phyloP scores from a whole-genome alignment of 2,797 vertebrate genomes.

The Hafferia zeledoni region DNA sequence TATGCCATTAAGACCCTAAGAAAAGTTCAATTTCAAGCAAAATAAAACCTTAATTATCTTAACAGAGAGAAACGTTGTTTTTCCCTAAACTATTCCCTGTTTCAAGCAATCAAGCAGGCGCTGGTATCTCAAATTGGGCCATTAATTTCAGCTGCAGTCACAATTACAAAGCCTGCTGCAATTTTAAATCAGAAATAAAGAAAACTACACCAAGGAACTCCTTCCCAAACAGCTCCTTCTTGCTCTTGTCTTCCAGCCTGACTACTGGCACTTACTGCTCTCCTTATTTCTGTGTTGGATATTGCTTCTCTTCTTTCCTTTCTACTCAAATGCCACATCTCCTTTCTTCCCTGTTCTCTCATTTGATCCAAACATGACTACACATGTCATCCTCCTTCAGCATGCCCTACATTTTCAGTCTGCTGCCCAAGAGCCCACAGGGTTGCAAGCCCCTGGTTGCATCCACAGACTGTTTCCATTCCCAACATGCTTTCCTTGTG shows the following conservation, averaged over 20 bases:
- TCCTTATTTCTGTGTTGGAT: not conserved
- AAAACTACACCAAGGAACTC: not conserved
- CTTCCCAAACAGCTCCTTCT: not conserved
- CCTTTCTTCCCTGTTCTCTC: not conserved
- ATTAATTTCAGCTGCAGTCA: not conserved
- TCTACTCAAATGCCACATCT: not conserved
- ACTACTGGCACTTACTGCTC: not conserved
- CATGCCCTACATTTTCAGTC: not conserved
- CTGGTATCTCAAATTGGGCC: not conserved
- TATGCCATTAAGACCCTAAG: not conserved
- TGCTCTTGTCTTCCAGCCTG: not conserved
- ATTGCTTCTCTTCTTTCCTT: not conserved
- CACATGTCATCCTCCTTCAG: not conserved
- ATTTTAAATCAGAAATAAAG: not conserved
- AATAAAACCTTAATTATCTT: not conserved
- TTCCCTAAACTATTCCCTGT: not conserved
- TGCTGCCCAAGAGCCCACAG: not conserved
- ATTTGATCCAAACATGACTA: not conserved
- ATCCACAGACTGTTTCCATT: not conserved
- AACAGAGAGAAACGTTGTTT: not conserved
- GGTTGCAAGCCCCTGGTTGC: not conserved
- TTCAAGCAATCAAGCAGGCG: not conserved
- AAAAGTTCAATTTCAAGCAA: not conserved
- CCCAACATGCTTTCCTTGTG: not conserved
- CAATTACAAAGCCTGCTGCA: not conserved